Percentiles rank a stretch among this genome's conserved stretches.
phyloP scores from a whole-genome alignment of 2,113 vertebrate species.

The Paraplagusia blochii region DNA sequence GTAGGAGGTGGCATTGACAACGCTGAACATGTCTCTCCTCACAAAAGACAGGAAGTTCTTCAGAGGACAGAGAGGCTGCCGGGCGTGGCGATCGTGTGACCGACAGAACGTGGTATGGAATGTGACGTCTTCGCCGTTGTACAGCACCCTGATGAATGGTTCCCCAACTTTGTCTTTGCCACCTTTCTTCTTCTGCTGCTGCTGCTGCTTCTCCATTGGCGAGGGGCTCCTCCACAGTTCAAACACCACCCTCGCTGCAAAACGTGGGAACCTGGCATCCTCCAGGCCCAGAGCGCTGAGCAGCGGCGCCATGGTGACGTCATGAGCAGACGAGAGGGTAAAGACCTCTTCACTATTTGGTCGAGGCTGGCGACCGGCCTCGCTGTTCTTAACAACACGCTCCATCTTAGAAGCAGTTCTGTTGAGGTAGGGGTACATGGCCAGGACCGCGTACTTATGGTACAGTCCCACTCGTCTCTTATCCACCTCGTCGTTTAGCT shows the following conservation, averaged over 20 bases:
- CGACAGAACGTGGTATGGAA: conserved; percentile 91
- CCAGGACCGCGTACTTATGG: conserved; percentile 84
- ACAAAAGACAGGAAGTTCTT: conserved; percentile 88
- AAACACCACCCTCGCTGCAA: conserved; percentile 92
- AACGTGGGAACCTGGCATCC: conserved; percentile 87
- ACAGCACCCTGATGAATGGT: conserved; percentile 86
- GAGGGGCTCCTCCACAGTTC: conserved; percentile 88
- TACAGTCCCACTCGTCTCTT: conserved; percentile 83
- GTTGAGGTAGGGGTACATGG: conserved; percentile 90
- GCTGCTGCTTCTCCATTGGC: not conserved
- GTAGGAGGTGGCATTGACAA: conserved; percentile 86
- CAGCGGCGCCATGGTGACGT: conserved; percentile 91
- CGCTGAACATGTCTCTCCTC: conserved; percentile 86
- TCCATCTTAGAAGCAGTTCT: conserved; percentile 84
- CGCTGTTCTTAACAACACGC: conserved; percentile 70
- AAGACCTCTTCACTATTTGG: conserved; percentile 79
- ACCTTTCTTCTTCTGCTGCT: conserved; percentile 24
- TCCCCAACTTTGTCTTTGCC: conserved; percentile 53
- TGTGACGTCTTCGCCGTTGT: conserved; percentile 92
- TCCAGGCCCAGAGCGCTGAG: conserved; percentile 91
- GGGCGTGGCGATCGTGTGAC: conserved; percentile 71
- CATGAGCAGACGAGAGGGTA: conserved; percentile 89
- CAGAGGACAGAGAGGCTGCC: conserved; percentile 87
- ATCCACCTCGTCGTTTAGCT: conserved; percentile 88
- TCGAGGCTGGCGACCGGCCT: conserved; percentile 55